Base-by-base conservation (phyloP, 2,888 invertebrate genomes). In the Eudasyphora cyanicolor region DNA sequence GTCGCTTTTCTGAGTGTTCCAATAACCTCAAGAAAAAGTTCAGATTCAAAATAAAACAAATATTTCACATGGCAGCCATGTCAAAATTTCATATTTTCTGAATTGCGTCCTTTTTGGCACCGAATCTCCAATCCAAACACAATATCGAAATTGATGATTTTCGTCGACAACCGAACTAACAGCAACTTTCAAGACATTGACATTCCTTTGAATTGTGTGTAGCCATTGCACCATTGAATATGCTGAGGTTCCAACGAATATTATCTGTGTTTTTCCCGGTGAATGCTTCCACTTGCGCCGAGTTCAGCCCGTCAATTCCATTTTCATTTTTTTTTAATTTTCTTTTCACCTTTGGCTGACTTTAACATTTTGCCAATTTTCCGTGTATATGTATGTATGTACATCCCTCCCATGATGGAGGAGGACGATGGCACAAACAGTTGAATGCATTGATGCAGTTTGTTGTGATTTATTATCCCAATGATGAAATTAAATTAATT, bases 381-480 rank as follows among this genome's bases (percentile, higher is more conserved):
- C 35, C 27, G 57, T 14, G 57, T 21, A 57, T 57, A 32, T n/a
- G n/a, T n/a, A n/a, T n/a, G n/a, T n/a, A n/a, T n/a, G n/a, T n/a
- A n/a, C n/a, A n/a, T n/a, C n/a, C n/a, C n/a, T 17, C 17, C 21
- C 32, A 12, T n/a, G 64, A 19, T 54, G 51, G 17, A 19, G 7
- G 32, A 21, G 27, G 27, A 12, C 42, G 71, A 42, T 67, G 67
- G 64, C 29, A 69, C 74, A 49, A 64, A 74, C 49, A 74, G 64
- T 75, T 84, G 49, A 77, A 79, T 76, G 79, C 69, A 45, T 76
- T 76, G 67, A 76, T 79, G 73, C 76, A 81, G 73, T 78, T 76
- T 79, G 88, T 87, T 89, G 87, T 89, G 89, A 89, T 89, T 89
- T 89, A 89, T 89, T 89, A 89, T 89, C 88, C 88, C 86, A 86